A percentile compares a stretch with the other conserved stretches of the same genome.
These are phyloP conservation scores for Macrobrachium rosenbergii DNA, from an alignment of 1,140 invertebrate species.

Conservation along the genomic window DNA sequence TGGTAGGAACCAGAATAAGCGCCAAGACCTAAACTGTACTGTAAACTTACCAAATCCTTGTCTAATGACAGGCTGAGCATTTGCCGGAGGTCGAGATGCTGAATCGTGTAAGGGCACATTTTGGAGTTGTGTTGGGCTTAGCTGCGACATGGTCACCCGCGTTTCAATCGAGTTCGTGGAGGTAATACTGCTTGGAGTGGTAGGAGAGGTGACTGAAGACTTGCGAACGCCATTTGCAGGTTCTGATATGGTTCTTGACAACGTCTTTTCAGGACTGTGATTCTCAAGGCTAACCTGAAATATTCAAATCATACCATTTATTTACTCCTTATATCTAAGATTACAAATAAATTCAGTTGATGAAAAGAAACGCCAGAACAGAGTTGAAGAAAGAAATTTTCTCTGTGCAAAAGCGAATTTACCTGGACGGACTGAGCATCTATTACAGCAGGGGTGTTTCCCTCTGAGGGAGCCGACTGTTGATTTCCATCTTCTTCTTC, in stretches of 20 bases:
- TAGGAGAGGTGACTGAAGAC: constrained; percentile 7
- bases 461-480: neutral
- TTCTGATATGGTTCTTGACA: constrained; percentile 33
- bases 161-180: constrained; percentile 14
- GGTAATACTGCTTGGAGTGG: constrained; percentile 11
- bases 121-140: constrained; percentile 52
- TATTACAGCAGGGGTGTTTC: constrained; percentile 45
- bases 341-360: neutral
- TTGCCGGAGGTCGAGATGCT: constrained; percentile 23
- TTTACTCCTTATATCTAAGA: neutral
- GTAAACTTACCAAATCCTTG: constrained; percentile 49
- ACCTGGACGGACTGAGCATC: constrained; percentile 57
- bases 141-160: constrained; percentile 47
- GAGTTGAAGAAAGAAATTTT: neutral
- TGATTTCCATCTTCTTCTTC: constrained; percentile 45
- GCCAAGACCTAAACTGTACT: neutral
- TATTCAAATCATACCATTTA: neutral
- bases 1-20: neutral
- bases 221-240: constrained; percentile 47
- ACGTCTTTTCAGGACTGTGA: constrained; percentile 22
- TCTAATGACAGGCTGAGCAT: constrained; percentile 45
- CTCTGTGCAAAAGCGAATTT: neutral
- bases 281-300: constrained; percentile 44
- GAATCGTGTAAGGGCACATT: constrained; percentile 53
- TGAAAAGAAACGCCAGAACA: neutral